These are phyloP conservation scores for Drosophila nigromelanica DNA, from an alignment of 1,140 invertebrate species.

Conservation along the genomic window DNA sequence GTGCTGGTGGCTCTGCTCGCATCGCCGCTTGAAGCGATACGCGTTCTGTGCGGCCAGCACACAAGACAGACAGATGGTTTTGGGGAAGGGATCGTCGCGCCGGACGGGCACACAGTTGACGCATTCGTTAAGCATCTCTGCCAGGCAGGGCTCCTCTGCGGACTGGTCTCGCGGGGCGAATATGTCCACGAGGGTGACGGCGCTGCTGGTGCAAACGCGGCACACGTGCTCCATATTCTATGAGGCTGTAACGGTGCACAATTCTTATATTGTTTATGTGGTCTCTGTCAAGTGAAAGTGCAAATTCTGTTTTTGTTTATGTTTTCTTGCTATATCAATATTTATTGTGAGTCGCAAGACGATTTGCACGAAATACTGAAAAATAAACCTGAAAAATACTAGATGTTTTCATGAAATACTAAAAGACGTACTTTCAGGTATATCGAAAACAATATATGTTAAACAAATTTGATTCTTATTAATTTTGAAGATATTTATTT, in stretches of 20 bases:
- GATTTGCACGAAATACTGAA: not conserved
- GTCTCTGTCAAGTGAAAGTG: no score
- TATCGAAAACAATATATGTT: no score
- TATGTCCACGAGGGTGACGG: constrained; percentile 11
- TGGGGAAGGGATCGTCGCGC: constrained; percentile 20
- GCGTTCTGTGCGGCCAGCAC: constrained; percentile 3
- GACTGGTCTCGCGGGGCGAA: constrained; percentile 7
- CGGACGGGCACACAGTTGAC: not conserved
- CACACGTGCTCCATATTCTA: constrained; percentile 22
- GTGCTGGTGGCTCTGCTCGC: constrained; percentile 16
- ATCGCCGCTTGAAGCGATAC: constrained; percentile 11
- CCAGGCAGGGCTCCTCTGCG: constrained; percentile 17
- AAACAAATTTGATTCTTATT: no score
- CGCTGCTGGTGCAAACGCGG: constrained; percentile 8
- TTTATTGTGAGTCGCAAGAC: not conserved
- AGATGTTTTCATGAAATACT: not conserved
- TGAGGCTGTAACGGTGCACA: not conserved
- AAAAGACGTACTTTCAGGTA: no score
- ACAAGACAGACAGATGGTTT: constrained; percentile 7
- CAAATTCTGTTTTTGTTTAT: constrained; percentile 16
- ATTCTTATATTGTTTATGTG: constrained; percentile 18
- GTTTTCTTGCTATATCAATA: constrained; percentile 10
- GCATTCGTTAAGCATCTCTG: constrained; percentile 28
- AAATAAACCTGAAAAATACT: not conserved
- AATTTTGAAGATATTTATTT: no score